Conservation (phyloP, 2,888 invertebrate genomes). For the Panopea generosa region DNA sequence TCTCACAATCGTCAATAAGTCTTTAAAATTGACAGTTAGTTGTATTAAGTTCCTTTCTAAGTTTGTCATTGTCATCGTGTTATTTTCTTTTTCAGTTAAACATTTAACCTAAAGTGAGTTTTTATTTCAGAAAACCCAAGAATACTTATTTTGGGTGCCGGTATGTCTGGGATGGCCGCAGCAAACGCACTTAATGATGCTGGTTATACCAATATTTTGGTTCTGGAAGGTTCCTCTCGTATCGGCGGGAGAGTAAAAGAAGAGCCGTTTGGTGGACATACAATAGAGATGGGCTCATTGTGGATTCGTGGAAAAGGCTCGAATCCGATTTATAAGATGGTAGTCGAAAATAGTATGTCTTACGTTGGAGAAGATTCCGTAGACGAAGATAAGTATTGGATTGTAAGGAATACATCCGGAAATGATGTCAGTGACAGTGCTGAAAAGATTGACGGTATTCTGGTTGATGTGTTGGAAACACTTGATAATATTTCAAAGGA, state of each 20-base stretch:
- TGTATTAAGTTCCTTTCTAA: too few species aligned
- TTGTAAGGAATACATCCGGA: conserved; percentile 36
- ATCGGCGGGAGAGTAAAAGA: conserved; percentile 51
- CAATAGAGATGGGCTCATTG: conserved; percentile 52
- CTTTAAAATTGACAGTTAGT: too few species aligned
- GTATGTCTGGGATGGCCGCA: conserved; percentile 48
- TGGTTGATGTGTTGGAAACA: conserved; percentile 9
- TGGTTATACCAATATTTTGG: conserved; percentile 49
- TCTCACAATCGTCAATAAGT: too few species aligned
- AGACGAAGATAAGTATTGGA: conserved; percentile 2
- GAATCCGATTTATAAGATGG: conserved; percentile 42
- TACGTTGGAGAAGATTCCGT: conserved; percentile 12
- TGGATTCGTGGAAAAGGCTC: conserved; percentile 49
- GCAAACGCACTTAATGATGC: conserved; percentile 51
- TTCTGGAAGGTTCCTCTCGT: conserved; percentile 45
- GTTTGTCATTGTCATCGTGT: too few species aligned
- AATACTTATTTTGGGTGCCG: conserved; percentile 26
- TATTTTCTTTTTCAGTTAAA: too few species aligned
- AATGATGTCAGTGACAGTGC: conserved; percentile 30
- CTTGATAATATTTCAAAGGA: background rate
- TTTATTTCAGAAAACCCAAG: conserved; percentile 3
- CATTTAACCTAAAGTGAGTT: too few species aligned
- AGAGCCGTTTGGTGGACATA: conserved; percentile 24
- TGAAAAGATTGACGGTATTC: background rate
- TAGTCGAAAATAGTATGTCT: conserved; percentile 19